Percentiles rank a stretch among this genome's conserved stretches.
Conservation (phyloP, 2,797 vertebrate genomes). For the Dallia pectoralis region DNA sequence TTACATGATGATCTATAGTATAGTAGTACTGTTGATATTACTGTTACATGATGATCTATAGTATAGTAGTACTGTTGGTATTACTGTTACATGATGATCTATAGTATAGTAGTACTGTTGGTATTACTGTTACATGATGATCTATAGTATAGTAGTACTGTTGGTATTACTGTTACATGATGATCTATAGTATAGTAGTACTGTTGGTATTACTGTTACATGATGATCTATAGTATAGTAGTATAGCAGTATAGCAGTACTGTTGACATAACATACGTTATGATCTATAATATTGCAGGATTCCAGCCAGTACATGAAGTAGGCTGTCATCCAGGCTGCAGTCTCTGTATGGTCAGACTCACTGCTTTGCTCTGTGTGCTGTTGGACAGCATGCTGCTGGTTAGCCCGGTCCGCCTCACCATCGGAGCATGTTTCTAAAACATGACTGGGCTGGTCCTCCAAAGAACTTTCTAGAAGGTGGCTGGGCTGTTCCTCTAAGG, state of each 20-base stretch:
- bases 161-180: too few relatives aligned
- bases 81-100: too few relatives aligned
- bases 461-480: too few relatives aligned
- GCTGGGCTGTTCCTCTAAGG: too few relatives aligned
- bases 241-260: not conserved
- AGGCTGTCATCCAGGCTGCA: not conserved
- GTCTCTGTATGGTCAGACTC: constrained; percentile 40
- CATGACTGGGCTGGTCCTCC: too few relatives aligned
- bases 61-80: too few relatives aligned
- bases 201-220: not conserved
- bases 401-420: constrained; percentile 53
- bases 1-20: too few relatives aligned
- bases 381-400: constrained; percentile 61
- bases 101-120: not conserved
- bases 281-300: not conserved
- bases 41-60: not conserved
- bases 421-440: constrained; percentile 27
- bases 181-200: too few relatives aligned
- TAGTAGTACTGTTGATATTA: not conserved
- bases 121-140: too few relatives aligned
- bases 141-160: too few relatives aligned
- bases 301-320: not conserved
- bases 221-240: not conserved
- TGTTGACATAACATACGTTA: not conserved
- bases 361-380: constrained; percentile 67